Evolutionary conservation across 1,140 invertebrate genomes (phyloP), one percentile per base, ranked within the genome.

Genomic region (Bombus sibiricus): DNA sequence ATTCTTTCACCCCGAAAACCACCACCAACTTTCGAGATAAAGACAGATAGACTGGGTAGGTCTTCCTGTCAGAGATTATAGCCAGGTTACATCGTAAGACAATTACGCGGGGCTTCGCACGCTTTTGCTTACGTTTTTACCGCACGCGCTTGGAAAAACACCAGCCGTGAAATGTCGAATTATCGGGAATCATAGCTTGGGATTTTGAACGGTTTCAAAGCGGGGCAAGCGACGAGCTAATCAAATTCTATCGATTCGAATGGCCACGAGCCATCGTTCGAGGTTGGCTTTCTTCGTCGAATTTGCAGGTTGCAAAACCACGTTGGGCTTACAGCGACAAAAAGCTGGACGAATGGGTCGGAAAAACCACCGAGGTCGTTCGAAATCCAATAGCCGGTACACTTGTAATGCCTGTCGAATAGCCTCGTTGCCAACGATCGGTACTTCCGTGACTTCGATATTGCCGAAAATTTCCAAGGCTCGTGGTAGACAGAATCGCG

Each of bases 11-110:
- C n/a, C 69, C 2, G 57, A 72, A 62, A 83, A 73, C 53, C 73
- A 66, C 64, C 3, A 43, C 59, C 59, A 92, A 92, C 87, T 91
- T 93, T 34, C 90, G 92, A 92, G 91, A 92, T 91, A 83, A 90
- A 93, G 89, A 88, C 89, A 88, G 89, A 83, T 88, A 86, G 90
- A 81, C 88, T 72, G 82, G 74, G 78, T 93, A 88, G 90, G 93
- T 91, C 93, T 94, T 94, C 93, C 87, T 83, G 89, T 83, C 90
- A 81, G 85, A 93, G 89, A 92, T 94, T 93, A 93, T 89, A 92
- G 88, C 85, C 85, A 83, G 74, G 91, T 92, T 93, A 92, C 89
- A 89, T 85, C 74, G 85, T 93, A 93, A 93, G 90, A 93, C 88
- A 86, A 92, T 92, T 93, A 92, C 43, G 75, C 78, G 89, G 71